Base-by-base conservation (phyloP, 2,888 invertebrate species). In the Lasioglossum calceatum region DNA sequence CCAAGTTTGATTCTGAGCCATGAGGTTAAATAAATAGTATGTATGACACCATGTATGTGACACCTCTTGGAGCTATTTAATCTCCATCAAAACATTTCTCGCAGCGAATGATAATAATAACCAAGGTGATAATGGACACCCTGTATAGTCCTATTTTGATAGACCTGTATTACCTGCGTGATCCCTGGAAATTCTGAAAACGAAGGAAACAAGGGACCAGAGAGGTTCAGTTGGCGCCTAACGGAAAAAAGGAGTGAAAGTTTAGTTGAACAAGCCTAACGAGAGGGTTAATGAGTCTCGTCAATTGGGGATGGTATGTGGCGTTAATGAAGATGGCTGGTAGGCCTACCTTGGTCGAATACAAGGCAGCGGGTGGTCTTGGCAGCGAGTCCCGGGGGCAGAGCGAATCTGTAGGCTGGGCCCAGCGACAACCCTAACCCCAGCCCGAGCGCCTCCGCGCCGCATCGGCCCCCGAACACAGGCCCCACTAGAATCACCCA, bases 401-500 rank as follows among this genome's bases (percentile, higher is more conserved):
- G 95, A 93, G 95, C 95, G 94, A 95, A 95, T 94, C 95, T 95
- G 95, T 95, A 95, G 95, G 95, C 94, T 85, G 95, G 95, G 95
- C 95, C 95, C 93, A 95, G 94, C 92, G 95, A 94, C 94, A 95
- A 93, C 90, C 95, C 95, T 91, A 95, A 94, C 91, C 95, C 95
- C 92, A 95, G 94, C 92, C 95, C 95, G 92, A 95, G 94, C 93
- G 95, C 95, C 94, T 95, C 95, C 92, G 95, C 95, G 93, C 95
- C 95, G 95, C 95, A 95, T 95, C 95, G 95, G 93, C 95, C 95
- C 95, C 95, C 95, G 95, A 95, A 95, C 94, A 95, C 94, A 92
- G 95, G 95, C 93, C 95, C 95, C 94, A 95, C 95, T 95, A 95
- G 93, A 95, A 95, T 94, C 92, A 95, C 94, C 94, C 94, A 93